Evolutionary conservation across 1,140 invertebrate genomes (phyloP).

Genomic region (Notospermus geniculatus): DNA sequence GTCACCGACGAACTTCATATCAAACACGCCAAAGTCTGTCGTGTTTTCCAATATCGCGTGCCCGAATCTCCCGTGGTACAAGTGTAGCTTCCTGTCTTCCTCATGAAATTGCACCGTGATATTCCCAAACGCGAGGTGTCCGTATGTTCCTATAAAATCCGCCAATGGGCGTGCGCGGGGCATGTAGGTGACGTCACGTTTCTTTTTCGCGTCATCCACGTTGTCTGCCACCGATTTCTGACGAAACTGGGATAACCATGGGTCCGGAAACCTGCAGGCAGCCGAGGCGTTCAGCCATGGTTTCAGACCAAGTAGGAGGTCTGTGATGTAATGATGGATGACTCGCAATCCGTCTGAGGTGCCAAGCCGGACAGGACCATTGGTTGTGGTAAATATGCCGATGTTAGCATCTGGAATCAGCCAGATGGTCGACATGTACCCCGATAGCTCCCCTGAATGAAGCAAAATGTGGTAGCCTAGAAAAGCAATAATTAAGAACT

Average conservation of each 20-base stretch:
- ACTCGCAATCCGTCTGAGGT: not conserved
- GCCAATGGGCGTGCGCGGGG: not conserved
- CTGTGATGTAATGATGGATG: constrained; percentile 2
- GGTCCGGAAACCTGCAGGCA: constrained; percentile 2
- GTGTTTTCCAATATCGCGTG: not conserved
- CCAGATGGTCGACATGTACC: not conserved
- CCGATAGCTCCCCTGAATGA: not conserved
- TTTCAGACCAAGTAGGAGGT: constrained; percentile 2
- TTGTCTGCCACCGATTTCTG: not conserved
- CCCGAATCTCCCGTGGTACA: not conserved
- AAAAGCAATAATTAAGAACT: too few species aligned
- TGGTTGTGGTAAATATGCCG: not conserved
- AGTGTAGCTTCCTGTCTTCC: not conserved
- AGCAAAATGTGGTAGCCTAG: not conserved
- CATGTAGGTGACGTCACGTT: not conserved
- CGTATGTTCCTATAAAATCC: not conserved
- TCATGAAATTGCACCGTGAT: not conserved
- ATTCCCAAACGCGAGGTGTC: constrained; percentile 4
- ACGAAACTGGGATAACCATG: not conserved
- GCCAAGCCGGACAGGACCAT: not conserved
- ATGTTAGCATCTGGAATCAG: not conserved
- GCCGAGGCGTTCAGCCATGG: not conserved
- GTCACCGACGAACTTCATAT: constrained; percentile 5
- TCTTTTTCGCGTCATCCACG: not conserved
- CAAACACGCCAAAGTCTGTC: not conserved